Evolutionary conservation across 2,888 invertebrate species (phyloP), one percentile per base, ranked within the genome.

Genomic region (Gisinianus flammeolus): DNA sequence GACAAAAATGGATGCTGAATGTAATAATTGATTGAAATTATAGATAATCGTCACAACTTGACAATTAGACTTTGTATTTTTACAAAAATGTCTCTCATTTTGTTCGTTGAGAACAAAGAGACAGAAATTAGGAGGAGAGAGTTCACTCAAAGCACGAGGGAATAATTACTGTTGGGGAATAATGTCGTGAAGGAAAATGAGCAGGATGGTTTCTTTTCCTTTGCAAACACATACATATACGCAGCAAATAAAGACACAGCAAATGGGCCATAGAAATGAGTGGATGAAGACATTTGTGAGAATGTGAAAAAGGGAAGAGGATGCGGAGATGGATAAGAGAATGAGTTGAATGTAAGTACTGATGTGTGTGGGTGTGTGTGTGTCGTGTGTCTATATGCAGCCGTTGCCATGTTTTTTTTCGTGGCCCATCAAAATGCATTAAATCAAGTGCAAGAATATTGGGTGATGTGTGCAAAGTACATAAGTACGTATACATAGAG

Each of bases 251-350:
- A 76, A 77, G 74, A 79, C 74, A 70, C 56, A 67, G 75, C 72
- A 75, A 77, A 78, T 78, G 77, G 74, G 74, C 78, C 70, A 80
- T 76, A 78, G 76, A 68, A 58, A 76, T 68, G 76, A 78, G 80
- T 69, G 73, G 76, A 78, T 76, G 76, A 80, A 80, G 78, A 78
- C 78, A 73, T 78, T 54, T 66, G 62, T 35, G n/a, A 44, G 69
- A 64, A 77, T 68, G 52, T 30, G 69, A 69, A 62, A 71, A 76
- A 62, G 72, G 79, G 76, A 78, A 69, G 75, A 52, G 77, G 79
- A 72, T 56, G 78, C 76, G 78, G 79, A 75, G 75, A 70, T 80
- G 77, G 78, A 77, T 69, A 69, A 76, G 33, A 72, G 70, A 79
- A 68, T 73, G 77, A 54, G 52, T 77, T 80, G 81, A 81, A 73